Conservation (phyloP, 2,888 invertebrate genomes). For the Synergus japonicus region DNA sequence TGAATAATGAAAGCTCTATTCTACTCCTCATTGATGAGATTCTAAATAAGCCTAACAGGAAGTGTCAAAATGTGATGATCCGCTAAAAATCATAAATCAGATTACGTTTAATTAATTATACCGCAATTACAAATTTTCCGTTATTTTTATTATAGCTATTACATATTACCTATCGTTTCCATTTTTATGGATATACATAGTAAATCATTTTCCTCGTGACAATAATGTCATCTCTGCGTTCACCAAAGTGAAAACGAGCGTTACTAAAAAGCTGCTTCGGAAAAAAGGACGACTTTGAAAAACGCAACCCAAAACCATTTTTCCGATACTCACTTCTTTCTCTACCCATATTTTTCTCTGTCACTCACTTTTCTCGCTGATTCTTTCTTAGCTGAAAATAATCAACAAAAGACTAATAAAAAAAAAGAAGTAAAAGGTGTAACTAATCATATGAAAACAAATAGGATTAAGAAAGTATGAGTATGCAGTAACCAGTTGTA, state of each 20-base stretch:
- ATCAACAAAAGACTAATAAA: not conserved
- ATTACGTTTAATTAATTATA: not conserved
- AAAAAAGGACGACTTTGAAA: not conserved
- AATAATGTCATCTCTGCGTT: not conserved
- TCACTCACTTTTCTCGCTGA: conserved; percentile 38
- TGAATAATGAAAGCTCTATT: not conserved
- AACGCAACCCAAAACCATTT: conserved; percentile 9
- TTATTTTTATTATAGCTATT: not conserved
- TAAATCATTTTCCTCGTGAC: not conserved
- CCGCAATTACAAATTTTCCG: not conserved
- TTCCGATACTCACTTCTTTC: conserved; percentile 37
- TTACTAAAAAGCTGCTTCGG: conserved; percentile 48
- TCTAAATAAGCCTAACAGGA: not conserved
- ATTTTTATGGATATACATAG: not conserved
- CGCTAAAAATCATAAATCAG: not conserved
- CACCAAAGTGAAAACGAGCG: conserved; percentile 19
- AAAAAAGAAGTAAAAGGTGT: not conserved
- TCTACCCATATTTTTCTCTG: conserved; percentile 37
- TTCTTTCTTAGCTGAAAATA: conserved; percentile 28
- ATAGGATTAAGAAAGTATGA: not conserved
- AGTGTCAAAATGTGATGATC: conserved; percentile 13
- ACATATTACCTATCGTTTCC: not conserved
- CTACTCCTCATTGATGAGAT: not conserved
- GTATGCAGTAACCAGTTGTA: no score
- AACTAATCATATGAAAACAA: not conserved